Evolutionary conservation across 2,888 invertebrate genomes (phyloP), one percentile per base, ranked within the genome.

Genomic region (Acanthococcus lagerstroemiae): DNA sequence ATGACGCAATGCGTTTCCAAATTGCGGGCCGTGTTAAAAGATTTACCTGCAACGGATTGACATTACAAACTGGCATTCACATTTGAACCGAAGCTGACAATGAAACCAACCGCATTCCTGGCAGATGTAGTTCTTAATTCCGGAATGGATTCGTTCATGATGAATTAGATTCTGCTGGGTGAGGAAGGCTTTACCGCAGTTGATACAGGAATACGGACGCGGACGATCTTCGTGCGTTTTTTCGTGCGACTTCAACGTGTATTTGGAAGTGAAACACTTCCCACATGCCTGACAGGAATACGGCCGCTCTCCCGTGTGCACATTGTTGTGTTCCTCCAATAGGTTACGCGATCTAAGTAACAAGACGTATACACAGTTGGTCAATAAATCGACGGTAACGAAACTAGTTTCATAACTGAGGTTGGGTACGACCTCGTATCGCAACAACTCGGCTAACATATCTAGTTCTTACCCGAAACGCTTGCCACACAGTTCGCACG

Each of bases 231-330:
- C 80, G 72, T 89, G 89, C 0, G 85, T 89, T 75, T 88, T 89
- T 67, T 84, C 77, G 71, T 89, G 90, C 0, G 88, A 83, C 70
- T 85, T 85, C 69, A 83, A 82, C 0, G 88, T 87, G 72, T 89
- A 89, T 72, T 88, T 89, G 12, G 86, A 87, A 0, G 88, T 85
- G 76, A 88, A 89, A 70, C 83, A 80, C 77, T 89, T 89, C 6
- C 80, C 78, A 74, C 90, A 90, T 0, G 78, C 74, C 0, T 76
- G 73, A 72, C 89, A 89, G 4, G 78, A 75, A 74, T 87, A 84
- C 0, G 88, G 87, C 0, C 86, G 77, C 1, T 79, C 74, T 0
- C 87, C 88, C 0, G 82, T 83, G 74, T 88, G 88, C 7, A 81
- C 80, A 75, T 87, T 86, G 71, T 81, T 81, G 71, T 88, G 89